Base-by-base conservation (phyloP, 2,888 invertebrate species). In the Microctonus aethiopoides region DNA sequence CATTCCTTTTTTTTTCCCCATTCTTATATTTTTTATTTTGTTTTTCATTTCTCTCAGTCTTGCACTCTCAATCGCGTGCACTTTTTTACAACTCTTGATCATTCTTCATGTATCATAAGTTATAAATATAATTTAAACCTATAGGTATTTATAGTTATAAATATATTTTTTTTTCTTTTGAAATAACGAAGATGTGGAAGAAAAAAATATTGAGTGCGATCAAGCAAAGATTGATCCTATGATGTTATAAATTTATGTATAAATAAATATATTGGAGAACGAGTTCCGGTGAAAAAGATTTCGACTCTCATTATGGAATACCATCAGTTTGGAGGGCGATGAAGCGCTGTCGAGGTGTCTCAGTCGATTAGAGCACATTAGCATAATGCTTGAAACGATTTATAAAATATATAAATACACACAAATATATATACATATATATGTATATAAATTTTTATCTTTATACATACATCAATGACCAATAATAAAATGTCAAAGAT, bases 311-410 rank as follows among this genome's bases (percentile, higher is more conserved):
- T 41, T 59, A 29, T 39, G 65, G 46, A 41, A 22, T 41, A 54
- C 60, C 64, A 72, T 68, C 69, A 24, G 56, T 57, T 36, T 41
- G 67, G 51, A 57, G 66, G 61, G 73, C 70, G 68, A 66, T 62
- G 76, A 75, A 76, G 76, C 64, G 71, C 63, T 63, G 82, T 82
- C 82, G 81, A 79, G 80, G 80, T 82, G 82, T 84, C 83, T 74
- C 75, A 74, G 78, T 79, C 81, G 82, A 84, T 84, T 84, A 84
- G 77, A 79, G 78, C 16, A 32, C 73, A 83, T 80, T 80, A 77
- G 72, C 82, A 79, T 81, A 80, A 81, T 78, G 73, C 26, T 46
- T 29, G 46, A 36, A 34, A 22, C 24, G 60, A 60, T 60, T 34
- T 24, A 60, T 24, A 39, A 22, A 60, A 36, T 60, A 39, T 46